Conservation (phyloP, 2,888 invertebrate genomes). For the Cryptocephalus moraei region DNA sequence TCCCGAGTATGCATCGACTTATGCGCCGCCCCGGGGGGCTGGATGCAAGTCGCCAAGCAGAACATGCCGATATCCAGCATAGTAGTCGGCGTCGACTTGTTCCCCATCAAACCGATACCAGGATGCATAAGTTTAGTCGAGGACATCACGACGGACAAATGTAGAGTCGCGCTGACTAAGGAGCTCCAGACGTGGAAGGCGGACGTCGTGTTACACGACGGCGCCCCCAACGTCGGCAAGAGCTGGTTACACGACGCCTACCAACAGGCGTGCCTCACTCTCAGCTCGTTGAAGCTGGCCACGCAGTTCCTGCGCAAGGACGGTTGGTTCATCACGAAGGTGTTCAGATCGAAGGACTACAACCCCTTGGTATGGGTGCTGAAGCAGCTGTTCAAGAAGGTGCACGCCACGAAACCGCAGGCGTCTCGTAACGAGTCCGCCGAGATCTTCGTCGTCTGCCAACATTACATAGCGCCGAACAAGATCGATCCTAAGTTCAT, state of each 20-base stretch:
- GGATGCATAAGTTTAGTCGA: slow-evolving; percentile 84
- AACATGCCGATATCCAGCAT: slow-evolving; percentile 96
- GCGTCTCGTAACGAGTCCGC: slow-evolving; percentile 98
- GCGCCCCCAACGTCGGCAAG: slow-evolving; percentile 94
- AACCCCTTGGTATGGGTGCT: slow-evolving; percentile 90
- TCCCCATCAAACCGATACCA: slow-evolving; percentile 81
- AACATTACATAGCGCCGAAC: slow-evolving; percentile 84
- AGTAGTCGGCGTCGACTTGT: slow-evolving; percentile 92
- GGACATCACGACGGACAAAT: slow-evolving; percentile 96
- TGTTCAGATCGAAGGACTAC: slow-evolving; percentile 97
- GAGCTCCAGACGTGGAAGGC: slow-evolving; percentile 94
- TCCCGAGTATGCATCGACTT: slow-evolving; percentile 95
- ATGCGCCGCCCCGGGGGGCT: slow-evolving; percentile 98
- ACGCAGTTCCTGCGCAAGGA: slow-evolving; percentile 80
- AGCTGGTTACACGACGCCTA: slow-evolving; percentile 98
- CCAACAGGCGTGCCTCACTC: slow-evolving; percentile 80
- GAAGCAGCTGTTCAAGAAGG: slow-evolving; percentile 92
- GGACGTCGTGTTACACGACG: slow-evolving; percentile 93
- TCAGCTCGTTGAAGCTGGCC: slow-evolving; percentile 89
- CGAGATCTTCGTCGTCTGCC: slow-evolving; percentile 98
- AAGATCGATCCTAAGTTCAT: slow-evolving; percentile 87
- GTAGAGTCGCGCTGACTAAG: slow-evolving; percentile 65
- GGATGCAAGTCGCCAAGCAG: slow-evolving; percentile 98
- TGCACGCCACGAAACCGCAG: slow-evolving; percentile 97
- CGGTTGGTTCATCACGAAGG: slow-evolving; percentile 97